phyloP scores from a whole-genome alignment of 37 sponge, comb jelly and placozoan genomes.

The Diacarnus erythraeanus region DNA sequence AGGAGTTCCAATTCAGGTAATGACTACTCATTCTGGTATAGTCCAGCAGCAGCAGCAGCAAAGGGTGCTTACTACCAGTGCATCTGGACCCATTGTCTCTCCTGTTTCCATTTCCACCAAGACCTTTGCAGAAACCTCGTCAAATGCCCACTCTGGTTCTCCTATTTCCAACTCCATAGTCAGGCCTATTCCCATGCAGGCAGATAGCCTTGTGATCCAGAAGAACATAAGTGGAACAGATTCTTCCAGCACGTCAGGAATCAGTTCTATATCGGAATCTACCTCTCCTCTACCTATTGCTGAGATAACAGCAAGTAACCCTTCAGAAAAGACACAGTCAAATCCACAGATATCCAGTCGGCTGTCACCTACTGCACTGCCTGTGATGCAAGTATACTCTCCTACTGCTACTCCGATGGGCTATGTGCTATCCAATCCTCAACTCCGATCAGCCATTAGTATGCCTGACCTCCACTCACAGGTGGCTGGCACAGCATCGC shows the following conservation, averaged over 20 bases:
- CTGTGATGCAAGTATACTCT: constrained; percentile 34
- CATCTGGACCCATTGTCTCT: background rate
- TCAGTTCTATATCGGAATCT: constrained; percentile 45
- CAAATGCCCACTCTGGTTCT: background rate
- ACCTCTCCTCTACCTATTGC: constrained; percentile 31
- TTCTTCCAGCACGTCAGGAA: constrained; percentile 51
- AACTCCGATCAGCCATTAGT: constrained; percentile 59
- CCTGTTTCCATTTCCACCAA: constrained; percentile 3
- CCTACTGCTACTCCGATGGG: constrained; percentile 1
- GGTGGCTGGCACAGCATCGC: constrained; percentile 1
- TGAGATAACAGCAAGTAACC: background rate
- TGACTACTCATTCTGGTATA: background rate
- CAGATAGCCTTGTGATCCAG: background rate
- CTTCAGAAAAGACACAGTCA: constrained; percentile 27
- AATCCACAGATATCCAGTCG: constrained; percentile 25
- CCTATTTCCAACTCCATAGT: constrained; percentile 9
- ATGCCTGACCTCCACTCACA: constrained; percentile 69
- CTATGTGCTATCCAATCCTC: constrained; percentile 26
- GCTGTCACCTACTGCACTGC: background rate
- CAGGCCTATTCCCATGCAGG: constrained; percentile 21
- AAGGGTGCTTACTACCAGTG: background rate
- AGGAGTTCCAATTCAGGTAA: constrained; percentile 2
- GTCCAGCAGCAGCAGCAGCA: background rate
- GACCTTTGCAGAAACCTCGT: constrained; percentile 5
- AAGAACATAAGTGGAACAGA: constrained; percentile 25